These are phyloP conservation scores for Anastatus disparis DNA, from an alignment of 1,140 invertebrate species.

Conservation along the genomic window DNA sequence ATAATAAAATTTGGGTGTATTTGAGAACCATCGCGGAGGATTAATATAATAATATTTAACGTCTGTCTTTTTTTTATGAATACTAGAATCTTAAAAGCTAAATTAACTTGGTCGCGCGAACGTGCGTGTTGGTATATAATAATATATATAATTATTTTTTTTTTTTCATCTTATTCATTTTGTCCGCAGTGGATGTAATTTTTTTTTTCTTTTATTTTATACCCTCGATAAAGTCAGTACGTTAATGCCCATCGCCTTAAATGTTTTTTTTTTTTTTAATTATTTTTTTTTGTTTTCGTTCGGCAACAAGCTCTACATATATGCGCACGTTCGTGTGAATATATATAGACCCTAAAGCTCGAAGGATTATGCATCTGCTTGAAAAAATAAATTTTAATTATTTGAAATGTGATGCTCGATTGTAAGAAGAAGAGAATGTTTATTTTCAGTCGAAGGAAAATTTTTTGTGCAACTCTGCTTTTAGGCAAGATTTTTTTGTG, in stretches of 20 bases:
- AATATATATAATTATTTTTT: neutral
- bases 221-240: slow-evolving; percentile 19
- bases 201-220: slow-evolving; percentile 16
- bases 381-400: too few relatives aligned
- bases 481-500: too few relatives aligned
- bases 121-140: slow-evolving; percentile 18
- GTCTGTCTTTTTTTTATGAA: slow-evolving; percentile 46
- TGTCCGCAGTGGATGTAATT: neutral
- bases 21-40: slow-evolving; percentile 50
- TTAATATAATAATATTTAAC: slow-evolving; percentile 48
- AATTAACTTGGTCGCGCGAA: slow-evolving; percentile 43
- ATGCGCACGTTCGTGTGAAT: slow-evolving; percentile 33
- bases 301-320: slow-evolving; percentile 20
- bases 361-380: slow-evolving; percentile 30
- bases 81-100: slow-evolving; percentile 55
- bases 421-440: too few relatives aligned
- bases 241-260: slow-evolving; percentile 5
- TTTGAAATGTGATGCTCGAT: too few relatives aligned
- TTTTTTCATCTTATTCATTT: slow-evolving; percentile 4
- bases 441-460: too few relatives aligned
- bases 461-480: too few relatives aligned
- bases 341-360: slow-evolving; percentile 16
- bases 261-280: neutral
- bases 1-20: slow-evolving; percentile 26
- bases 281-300: slow-evolving; percentile 16